These are phyloP conservation scores for Eulemur rubriventer DNA, from an alignment of 2,797 vertebrate genomes.

Conservation along the genomic window DNA sequence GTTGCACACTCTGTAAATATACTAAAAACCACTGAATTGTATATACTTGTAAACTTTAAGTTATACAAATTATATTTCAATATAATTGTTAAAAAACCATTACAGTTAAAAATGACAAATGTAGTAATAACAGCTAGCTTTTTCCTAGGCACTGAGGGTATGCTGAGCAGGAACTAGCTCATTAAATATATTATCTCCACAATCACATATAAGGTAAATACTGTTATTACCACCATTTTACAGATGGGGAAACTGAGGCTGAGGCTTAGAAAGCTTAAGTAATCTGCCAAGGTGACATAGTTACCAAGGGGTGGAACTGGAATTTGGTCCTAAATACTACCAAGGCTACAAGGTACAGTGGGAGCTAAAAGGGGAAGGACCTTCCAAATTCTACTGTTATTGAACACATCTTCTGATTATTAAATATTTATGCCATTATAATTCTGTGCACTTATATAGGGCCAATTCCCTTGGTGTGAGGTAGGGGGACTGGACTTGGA, in stretches of 20 bases:
- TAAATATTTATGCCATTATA: neutral
- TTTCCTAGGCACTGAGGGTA: neutral
- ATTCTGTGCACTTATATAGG: neutral
- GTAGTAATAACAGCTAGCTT: neutral
- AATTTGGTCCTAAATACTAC: neutral
- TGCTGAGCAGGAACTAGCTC: neutral
- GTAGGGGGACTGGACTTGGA: neutral
- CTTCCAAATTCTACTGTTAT: neutral
- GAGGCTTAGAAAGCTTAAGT: neutral
- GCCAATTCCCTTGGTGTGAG: neutral
- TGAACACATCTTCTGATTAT: neutral
- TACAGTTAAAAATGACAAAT: neutral
- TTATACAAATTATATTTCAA: neutral
- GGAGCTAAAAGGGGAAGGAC: neutral
- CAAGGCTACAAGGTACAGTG: neutral
- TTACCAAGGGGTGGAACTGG: neutral
- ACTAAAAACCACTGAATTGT: neutral
- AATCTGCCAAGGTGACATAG: neutral
- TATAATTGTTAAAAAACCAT: neutral
- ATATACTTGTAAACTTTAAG: neutral
- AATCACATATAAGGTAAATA: neutral
- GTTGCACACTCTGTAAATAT: neutral
- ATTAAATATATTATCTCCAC: neutral
- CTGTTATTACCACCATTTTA: neutral
- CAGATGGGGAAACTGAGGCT: neutral